These are phyloP conservation scores for Arrhopalites spinosus DNA, from an alignment of 2,888 invertebrate genomes.

Conservation along the genomic window DNA sequence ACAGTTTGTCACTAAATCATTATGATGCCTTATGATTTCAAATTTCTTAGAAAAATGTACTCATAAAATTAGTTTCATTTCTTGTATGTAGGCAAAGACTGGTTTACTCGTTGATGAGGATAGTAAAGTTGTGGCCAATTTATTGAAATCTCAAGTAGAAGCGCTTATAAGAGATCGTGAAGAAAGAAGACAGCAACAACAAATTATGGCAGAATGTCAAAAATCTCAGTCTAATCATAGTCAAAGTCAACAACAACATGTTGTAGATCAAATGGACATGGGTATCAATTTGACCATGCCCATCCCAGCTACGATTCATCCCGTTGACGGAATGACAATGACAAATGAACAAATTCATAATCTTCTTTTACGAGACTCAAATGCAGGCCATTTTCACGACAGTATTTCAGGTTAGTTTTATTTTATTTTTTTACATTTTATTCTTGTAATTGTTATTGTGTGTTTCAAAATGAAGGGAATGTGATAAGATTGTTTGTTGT, in stretches of 20 bases:
- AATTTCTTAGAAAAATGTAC: too few species aligned
- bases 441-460: too few species aligned
- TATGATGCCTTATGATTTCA: too few species aligned
- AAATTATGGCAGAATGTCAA: slow-evolving; percentile 59
- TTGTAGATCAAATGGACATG: slow-evolving; percentile 28
- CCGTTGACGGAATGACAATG: slow-evolving; percentile 23
- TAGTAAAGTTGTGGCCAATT: slow-evolving; percentile 84
- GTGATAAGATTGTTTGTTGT: too few species aligned
- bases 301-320: slow-evolving; percentile 4
- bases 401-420: slow-evolving; percentile 7
- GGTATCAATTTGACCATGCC: slow-evolving; percentile 30
- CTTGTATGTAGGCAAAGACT: slow-evolving; percentile 73
- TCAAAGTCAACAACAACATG: slow-evolving; percentile 13
- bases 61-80: too few species aligned
- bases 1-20: too few species aligned
- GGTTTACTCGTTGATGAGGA: slow-evolving; percentile 96
- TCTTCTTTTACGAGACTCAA: slow-evolving; percentile 16
- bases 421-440: background rate
- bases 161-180: slow-evolving; percentile 71
- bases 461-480: too few species aligned
- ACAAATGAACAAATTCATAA: slow-evolving; percentile 36
- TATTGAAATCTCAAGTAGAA: slow-evolving; percentile 85
- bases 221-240: background rate
- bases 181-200: slow-evolving; percentile 61
- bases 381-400: slow-evolving; percentile 22